A percentile compares a stretch with the other conserved stretches of the same genome.
phyloP scores from a whole-genome alignment of 2,888 invertebrate genomes.

The Chrysodeixis includens region DNA sequence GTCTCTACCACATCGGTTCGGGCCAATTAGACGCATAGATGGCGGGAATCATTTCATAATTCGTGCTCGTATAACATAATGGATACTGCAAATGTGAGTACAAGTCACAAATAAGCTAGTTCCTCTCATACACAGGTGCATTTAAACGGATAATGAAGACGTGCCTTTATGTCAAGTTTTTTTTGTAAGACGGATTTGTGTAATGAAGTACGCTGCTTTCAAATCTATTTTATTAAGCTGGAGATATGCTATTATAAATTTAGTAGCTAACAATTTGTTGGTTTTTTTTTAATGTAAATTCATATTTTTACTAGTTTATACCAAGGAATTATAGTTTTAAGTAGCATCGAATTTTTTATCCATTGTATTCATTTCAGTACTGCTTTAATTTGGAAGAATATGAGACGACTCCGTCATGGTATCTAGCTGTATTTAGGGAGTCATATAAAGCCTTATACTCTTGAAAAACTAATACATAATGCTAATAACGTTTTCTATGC shows the following conservation, averaged over 20 bases:
- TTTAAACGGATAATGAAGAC: conserved; percentile 5
- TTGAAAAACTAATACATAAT: too few relatives aligned
- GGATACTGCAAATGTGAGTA: conserved; percentile 47
- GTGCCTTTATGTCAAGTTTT: background rate
- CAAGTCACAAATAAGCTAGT: conserved; percentile 63
- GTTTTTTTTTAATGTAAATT: too few relatives aligned
- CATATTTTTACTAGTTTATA: too few relatives aligned
- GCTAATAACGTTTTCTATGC: background rate
- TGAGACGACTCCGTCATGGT: too few relatives aligned
- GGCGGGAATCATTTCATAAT: conserved; percentile 68
- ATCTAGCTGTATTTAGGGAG: too few relatives aligned
- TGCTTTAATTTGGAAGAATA: too few relatives aligned
- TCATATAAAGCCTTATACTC: too few relatives aligned
- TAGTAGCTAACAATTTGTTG: too few relatives aligned
- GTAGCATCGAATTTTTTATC: too few relatives aligned
- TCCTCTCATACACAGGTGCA: conserved; percentile 34
- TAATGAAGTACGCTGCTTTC: background rate
- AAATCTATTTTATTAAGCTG: background rate
- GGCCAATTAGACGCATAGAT: conserved; percentile 67
- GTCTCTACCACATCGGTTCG: conserved; percentile 37
- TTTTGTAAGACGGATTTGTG: conserved; percentile 5
- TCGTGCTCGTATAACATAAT: conserved; percentile 55
- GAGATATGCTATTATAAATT: too few relatives aligned
- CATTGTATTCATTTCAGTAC: too few relatives aligned
- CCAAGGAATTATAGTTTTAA: too few relatives aligned